Percentiles rank a stretch among this genome's conserved stretches.
phyloP scores from a whole-genome alignment of 1,140 invertebrate species.

The Microplitis demolitor region DNA sequence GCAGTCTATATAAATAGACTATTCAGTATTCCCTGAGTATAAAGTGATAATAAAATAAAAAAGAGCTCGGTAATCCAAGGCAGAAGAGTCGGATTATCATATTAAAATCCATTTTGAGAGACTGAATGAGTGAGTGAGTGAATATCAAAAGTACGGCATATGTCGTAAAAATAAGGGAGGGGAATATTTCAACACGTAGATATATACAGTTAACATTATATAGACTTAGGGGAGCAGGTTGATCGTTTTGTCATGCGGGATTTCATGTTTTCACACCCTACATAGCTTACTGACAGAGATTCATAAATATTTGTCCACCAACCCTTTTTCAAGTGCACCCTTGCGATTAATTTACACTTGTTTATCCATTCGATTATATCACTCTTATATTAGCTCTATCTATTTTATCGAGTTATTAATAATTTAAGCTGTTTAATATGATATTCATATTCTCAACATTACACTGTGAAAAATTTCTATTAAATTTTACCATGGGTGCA shows the following conservation, averaged over 20 bases:
- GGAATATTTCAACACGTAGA: neutral
- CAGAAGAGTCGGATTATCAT: slow-evolving; percentile 26
- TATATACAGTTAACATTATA: too few species aligned
- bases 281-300: neutral
- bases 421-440: neutral
- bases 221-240: neutral
- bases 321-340: slow-evolving; percentile 1
- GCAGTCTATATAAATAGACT: too few species aligned
- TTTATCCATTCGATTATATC: neutral
- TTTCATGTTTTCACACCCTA: slow-evolving; percentile 10
- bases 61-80: slow-evolving; percentile 6
- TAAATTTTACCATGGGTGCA: too few species aligned
- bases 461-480: too few species aligned
- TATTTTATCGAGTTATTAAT: neutral
- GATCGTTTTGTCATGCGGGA: slow-evolving; percentile 20
- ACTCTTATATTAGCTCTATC: neutral
- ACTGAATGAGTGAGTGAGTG: neutral
- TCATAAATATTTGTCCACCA: slow-evolving; percentile 13
- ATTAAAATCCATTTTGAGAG: slow-evolving; percentile 19
- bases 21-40: neutral
- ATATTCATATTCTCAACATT: neutral
- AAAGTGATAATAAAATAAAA: slow-evolving; percentile 1
- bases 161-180: neutral
- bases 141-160: neutral
- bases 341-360: slow-evolving; percentile 19